Evolutionary conservation across 2,113 vertebrate species (phyloP), one percentile per base, ranked within the genome.

Genomic region (Gallinago media): DNA sequence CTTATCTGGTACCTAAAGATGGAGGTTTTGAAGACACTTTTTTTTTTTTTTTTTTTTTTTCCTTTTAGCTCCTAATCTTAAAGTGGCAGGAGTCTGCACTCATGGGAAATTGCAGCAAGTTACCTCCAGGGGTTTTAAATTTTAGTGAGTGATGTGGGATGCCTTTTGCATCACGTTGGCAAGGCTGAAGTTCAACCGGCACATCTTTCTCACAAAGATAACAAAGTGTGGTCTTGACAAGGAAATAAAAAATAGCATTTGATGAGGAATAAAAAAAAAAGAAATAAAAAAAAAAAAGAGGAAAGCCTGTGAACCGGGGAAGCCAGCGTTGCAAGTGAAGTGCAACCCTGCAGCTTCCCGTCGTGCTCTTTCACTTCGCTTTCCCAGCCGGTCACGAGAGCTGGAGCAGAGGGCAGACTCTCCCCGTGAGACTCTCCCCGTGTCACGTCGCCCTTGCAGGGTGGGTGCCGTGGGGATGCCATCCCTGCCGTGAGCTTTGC

Each of bases 281-380:
- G 47, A 67, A 54, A n/a, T n/a, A n/a, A 17, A 74, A 32, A 63
- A 8, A 56, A 29, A 29, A 36, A 61, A 36, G 12, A 46, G 11
- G 25, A 73, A 81, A 82, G 56, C 31, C 50, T 46, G 15, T 36
- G 61, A 63, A 65, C 27, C 1, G 0, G 5, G 5, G n/a, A 84
- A 73, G 68, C 18, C 32, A 78, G 31, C 0, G 1, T 82, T 40
- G 38, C 31, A 92, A 88, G 36, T 1, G 1, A 76, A 93, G 52
- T 16, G 38, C 5, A 25, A 94, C 77, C 61, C 78, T 86, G 76
- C 65, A 75, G 85, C 76, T 96, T 96, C 96, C 88, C 23, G 3
- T 19, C 2, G 1, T 36, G 91, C 49, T 92, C 90, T 96, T 96
- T 97, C 95, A 95, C 92, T 96, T 96, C 94, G 0, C 91, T 94